phyloP scores from a whole-genome alignment of 2,113 vertebrate genomes.

The Castor canadensis region DNA sequence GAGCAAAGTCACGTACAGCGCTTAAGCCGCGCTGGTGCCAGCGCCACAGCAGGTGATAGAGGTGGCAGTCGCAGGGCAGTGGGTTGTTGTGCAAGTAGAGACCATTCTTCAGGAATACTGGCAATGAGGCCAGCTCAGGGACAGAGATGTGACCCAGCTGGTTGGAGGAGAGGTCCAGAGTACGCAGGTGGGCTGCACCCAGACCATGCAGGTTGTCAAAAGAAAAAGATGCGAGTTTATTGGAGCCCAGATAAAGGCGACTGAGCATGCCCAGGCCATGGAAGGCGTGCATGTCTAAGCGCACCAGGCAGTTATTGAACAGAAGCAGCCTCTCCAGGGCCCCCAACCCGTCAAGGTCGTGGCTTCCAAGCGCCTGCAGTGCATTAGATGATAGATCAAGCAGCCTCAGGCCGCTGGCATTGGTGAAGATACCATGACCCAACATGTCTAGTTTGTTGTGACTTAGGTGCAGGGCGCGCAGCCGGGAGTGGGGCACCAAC shows the following conservation, averaged over 20 bases:
- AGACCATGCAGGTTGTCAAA: conserved; percentile 89
- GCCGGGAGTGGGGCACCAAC: conserved; percentile 85
- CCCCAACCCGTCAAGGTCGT: conserved; percentile 88
- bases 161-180: conserved; percentile 95
- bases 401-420: conserved; percentile 87
- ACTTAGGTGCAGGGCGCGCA: conserved; percentile 87
- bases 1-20: conserved; percentile 86
- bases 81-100: conserved; percentile 97
- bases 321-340: conserved; percentile 91
- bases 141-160: conserved; percentile 87
- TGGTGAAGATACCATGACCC: conserved; percentile 85
- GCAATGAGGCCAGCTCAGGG: conserved; percentile 85
- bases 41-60: conserved; percentile 88
- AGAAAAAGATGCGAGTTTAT: conserved; percentile 91
- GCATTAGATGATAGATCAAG: conserved; percentile 95
- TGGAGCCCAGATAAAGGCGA: conserved; percentile 93
- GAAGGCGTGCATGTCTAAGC: conserved; percentile 87
- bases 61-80: conserved; percentile 90
- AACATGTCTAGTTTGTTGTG: conserved; percentile 89
- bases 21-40: conserved; percentile 89
- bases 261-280: conserved; percentile 83
- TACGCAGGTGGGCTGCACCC: conserved; percentile 84
- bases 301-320: conserved; percentile 91
- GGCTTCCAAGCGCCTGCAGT: conserved; percentile 83
- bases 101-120: conserved; percentile 85